These are phyloP conservation scores for Neodiprion pinetum DNA, from an alignment of 1,140 invertebrate genomes.

Conservation along the genomic window DNA sequence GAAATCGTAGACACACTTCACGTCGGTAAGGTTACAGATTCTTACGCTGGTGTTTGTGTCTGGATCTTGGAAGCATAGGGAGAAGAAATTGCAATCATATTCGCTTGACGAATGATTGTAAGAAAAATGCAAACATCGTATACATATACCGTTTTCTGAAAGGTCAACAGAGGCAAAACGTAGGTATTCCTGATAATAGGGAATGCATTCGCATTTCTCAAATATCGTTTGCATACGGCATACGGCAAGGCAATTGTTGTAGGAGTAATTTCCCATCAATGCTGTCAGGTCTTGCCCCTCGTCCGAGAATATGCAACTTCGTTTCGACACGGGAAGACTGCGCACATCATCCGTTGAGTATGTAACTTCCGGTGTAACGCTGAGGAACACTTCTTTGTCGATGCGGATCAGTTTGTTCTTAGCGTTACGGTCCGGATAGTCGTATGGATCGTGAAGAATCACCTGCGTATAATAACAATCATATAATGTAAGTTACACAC, in stretches of 20 bases:
- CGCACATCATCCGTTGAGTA: conserved; percentile 64
- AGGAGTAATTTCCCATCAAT: conserved; percentile 63
- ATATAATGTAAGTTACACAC: conserved; percentile 26
- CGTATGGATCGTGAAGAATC: conserved; percentile 68
- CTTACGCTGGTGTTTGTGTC: conserved; percentile 29
- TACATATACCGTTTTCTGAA: neutral
- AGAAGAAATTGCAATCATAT: conserved; percentile 7
- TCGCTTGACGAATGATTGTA: neutral
- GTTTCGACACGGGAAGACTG: conserved; percentile 51
- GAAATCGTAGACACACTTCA: conserved; percentile 52
- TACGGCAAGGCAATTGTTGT: conserved; percentile 69
- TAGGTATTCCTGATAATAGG: conserved; percentile 59
- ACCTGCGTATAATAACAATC: conserved; percentile 49
- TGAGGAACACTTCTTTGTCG: conserved; percentile 65
- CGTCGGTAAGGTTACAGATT: conserved; percentile 60
- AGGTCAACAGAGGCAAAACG: neutral
- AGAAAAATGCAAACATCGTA: neutral
- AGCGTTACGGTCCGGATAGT: conserved; percentile 67
- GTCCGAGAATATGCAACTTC: conserved; percentile 66
- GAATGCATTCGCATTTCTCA: conserved; percentile 66
- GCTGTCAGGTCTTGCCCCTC: conserved; percentile 53
- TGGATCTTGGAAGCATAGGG: neutral
- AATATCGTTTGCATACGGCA: conserved; percentile 60
- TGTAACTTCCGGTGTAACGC: conserved; percentile 65
- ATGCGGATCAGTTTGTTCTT: conserved; percentile 63